Evolutionary conservation across 2,113 vertebrate genomes (phyloP).

Genomic region (Passer domesticus): DNA sequence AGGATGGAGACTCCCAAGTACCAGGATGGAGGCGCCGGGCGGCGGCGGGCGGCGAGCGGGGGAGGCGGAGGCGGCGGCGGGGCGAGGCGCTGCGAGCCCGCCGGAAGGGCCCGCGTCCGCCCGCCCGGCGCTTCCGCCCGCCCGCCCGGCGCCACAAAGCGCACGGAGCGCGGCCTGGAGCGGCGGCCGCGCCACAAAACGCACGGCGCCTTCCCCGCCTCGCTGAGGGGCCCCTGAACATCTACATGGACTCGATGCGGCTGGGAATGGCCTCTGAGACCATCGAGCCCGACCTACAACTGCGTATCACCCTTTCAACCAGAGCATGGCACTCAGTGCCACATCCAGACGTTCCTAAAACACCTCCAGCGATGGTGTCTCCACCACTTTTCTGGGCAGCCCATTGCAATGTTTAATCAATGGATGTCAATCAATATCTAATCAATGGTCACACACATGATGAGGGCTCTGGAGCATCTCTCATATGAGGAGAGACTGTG

Average conservation of each 20-base stretch:
- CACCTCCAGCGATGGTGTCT: not conserved
- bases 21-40: no score
- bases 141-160: not conserved
- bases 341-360: not conserved
- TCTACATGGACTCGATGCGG: rapidly evolving
- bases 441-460: not conserved
- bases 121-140: not conserved
- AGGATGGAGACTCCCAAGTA: no score
- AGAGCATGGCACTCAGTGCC: rapidly evolving
- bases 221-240: no score
- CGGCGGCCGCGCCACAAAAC: not conserved
- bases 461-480: not conserved
- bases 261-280: not conserved
- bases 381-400: not conserved
- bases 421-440: not conserved
- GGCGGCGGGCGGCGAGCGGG: no score
- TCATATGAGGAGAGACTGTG: not conserved
- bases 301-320: no score
- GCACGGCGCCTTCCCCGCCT: not conserved
- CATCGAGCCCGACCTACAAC: not conserved
- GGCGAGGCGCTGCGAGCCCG: no score
- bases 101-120: no score
- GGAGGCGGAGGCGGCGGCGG: no score
- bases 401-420: not conserved
- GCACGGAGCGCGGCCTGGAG: not conserved